Conservation (phyloP, 2,113 vertebrate genomes). For the Scolopax mira region DNA sequence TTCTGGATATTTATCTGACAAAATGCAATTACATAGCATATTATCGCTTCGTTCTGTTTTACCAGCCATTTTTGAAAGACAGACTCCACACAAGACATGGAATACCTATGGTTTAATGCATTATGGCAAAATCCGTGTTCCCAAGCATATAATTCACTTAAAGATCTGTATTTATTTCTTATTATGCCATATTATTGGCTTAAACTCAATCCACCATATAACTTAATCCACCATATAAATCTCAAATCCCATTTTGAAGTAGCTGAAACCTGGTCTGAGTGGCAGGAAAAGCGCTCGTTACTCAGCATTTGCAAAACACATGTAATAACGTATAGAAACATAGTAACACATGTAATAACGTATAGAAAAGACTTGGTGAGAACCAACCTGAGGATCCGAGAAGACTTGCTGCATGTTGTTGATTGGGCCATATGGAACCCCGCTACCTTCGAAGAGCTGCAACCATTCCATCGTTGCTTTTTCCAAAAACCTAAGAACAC, state of each 20-base stretch:
- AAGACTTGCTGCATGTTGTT: constrained; percentile 92
- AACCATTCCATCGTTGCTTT: constrained; percentile 85
- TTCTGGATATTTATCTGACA: neutral
- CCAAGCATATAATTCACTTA: neutral
- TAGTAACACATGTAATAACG: neutral
- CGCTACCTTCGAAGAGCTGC: constrained; percentile 84
- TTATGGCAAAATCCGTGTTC: neutral
- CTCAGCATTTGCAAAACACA: neutral
- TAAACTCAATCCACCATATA: neutral
- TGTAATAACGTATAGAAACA: neutral
- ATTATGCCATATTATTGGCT: neutral
- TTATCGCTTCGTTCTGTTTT: neutral
- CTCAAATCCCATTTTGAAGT: neutral
- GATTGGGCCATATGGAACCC: constrained; percentile 91
- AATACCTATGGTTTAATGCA: neutral
- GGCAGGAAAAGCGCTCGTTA: neutral
- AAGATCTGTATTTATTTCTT: neutral
- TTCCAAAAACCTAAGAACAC: constrained; percentile 83
- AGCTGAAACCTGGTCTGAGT: neutral
- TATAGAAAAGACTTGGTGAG: neutral
- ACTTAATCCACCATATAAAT: neutral
- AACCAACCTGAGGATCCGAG: constrained; percentile 88
- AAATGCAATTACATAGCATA: neutral
- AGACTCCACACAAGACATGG: neutral
- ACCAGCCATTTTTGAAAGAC: neutral